Base-by-base conservation (phyloP, 1,140 invertebrate genomes). In the Copidosoma floridanum region DNA sequence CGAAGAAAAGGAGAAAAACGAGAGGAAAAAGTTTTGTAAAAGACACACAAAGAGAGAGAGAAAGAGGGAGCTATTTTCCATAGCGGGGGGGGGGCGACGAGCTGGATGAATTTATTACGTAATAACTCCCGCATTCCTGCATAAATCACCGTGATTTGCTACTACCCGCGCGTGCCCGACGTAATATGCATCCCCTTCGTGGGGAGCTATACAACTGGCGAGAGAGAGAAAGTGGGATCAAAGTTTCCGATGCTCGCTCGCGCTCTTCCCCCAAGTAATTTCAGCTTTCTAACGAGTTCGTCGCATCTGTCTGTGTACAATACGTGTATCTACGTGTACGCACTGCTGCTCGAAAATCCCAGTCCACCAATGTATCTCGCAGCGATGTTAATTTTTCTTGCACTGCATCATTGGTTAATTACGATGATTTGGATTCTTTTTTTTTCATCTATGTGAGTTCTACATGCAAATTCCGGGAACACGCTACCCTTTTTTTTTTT, bases 201-300 rank as follows among this genome's bases (percentile, higher is more conserved):
- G 23, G 2, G 37, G 26, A 44, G 41, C 47, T 56, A 37, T 37
- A 20, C 5, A 46, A 12, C 18, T 43, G 2, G 43, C 11, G 41
- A 14, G 41, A 43, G 3, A 43, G 41, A 6, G n/a, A n/a, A 6
- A 20, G 7, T 20, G 2, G 1, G 18, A 20, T 6, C 7, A 24
- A 32, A 47, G 27, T 24, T 43, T 47, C 37, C n/a, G n/a, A n/a
- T n/a, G n/a, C n/a, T 40, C 7, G 3, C n/a, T 40, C 14, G 8
- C 23, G 1, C 14, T 51, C 24, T 51, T 41, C 27, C 32, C 37
- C 43, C 38, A 24, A 58, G 47, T 58, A 51, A 58, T 58, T 58
- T 58, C 37, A 52, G 37, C 38, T 58, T 52, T 58, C 26, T 58
- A 52, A 58, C 47, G 47, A 58, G 48, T 58, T 58, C 5, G n/a